Base-by-base conservation (phyloP, 1,140 invertebrate species). In the Hycleus phaleratus region DNA sequence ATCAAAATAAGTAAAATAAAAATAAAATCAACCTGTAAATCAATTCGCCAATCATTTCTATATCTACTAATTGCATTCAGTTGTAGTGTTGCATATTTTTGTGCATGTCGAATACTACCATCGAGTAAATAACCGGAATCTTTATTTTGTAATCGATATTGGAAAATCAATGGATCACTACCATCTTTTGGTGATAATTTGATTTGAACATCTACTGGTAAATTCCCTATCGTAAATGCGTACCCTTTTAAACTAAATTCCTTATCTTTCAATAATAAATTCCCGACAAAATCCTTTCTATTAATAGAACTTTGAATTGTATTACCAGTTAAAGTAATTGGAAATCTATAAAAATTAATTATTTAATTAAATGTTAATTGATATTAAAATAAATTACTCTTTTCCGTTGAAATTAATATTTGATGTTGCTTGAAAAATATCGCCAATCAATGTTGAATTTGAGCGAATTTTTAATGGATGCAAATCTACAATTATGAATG, bases 1-100 rank as follows among this genome's bases (percentile, higher is more conserved):
- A 32, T 32, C 32, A 40, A 54, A 44, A 38, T 47, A n/a, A 11
- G 32, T 49, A 47, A 32, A 42, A 43, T 39, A 12, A 57, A 10
- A 54, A 44, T 26, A 18, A 25, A 39, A 3, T 67, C 4, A 32
- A 71, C 68, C 63, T 70, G 32, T 47, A 68, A 56, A 55, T 68
- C 59, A 44, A 71, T 43, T 45, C 68, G 63, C 68, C 69, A 71
- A 49, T 71, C 65, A 42, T 66, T 64, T 61, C 64, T 63, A 51
- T 63, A 47, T 38, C 51, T 48, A 18, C 54, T 47, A 24, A 48
- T 56, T 10, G 64, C 54, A 49, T 65, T 48, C 12, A 61, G 65
- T 11, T 62, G 56, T 42, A 72, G 60, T 48, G 49, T 51, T 24
- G 63, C 63, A 49, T 64, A 69, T 59, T 61, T 57, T 24, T 64